Evolutionary conservation across 2,888 invertebrate genomes (phyloP), one percentile per base, ranked within the genome.

Genomic region (Anthrax anthrax): DNA sequence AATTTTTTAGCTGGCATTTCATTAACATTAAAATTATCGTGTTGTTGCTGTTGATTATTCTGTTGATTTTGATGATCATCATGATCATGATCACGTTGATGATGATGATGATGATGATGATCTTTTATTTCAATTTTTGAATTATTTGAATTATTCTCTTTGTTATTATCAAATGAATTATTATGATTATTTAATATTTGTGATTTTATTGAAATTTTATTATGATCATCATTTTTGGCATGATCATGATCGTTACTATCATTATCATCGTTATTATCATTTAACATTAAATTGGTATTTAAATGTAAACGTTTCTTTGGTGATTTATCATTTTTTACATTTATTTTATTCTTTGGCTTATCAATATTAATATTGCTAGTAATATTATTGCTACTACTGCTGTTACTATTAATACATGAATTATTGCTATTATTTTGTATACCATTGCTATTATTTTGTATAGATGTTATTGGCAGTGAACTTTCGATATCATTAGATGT

Each of bases 1-100:
- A 87, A 71, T 47, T 77, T 67, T 40, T 74, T 69, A 3, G 79
- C 84, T 4, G 84, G 84, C 74, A 81, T 80, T 52, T 73, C 62
- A 38, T 45, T 37, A n/a, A 19, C 12, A n/a, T n/a, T 18, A 36
- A 23, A 3, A 4, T 37, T 3, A 34, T 17, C 29, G 23, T 29
- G 10, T 27, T 18, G 8, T 4, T 4, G 13, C 8, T 34, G 18
- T 13, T 44, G 16, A 5, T 34, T 16, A 12, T 34, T 13, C 3
- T 32, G 9, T 9, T 38, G 14, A n/a, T 36, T 4, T 27, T 23
- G 8, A 6, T 4, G 13, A 9, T 34, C 16, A 10, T 44, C 14
- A 5, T 34, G 29, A 12, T 34, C 14, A 12, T 32, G 9, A 34
- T 17, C 29, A 29, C 23, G 10, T 27, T 18, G 8, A 6, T 4